phyloP scores from a whole-genome alignment of 2,113 vertebrate species.

The Mustelus asterias region DNA sequence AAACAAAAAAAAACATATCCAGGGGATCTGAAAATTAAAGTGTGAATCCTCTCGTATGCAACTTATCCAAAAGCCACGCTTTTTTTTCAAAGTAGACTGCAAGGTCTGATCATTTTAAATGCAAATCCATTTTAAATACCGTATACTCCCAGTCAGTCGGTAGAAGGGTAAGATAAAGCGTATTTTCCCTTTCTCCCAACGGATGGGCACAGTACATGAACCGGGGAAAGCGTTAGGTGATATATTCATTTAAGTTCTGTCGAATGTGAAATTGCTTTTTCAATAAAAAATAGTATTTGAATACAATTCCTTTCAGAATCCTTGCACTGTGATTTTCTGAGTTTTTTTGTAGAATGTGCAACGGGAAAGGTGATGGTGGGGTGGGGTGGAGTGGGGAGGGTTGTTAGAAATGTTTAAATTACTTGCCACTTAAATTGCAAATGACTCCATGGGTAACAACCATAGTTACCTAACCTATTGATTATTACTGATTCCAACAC shows the following conservation, averaged over 20 bases:
- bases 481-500: not conserved
- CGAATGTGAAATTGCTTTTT: not conserved
- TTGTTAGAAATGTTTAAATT: not conserved
- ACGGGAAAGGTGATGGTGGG: not conserved
- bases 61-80: too few species aligned
- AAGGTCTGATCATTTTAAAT: not conserved
- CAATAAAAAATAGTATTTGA: not conserved
- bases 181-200: not conserved
- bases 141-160: not conserved
- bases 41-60: not conserved
- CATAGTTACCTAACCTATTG: not conserved
- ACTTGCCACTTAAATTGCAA: not conserved
- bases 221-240: not conserved
- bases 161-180: not conserved
- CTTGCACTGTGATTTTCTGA: not conserved
- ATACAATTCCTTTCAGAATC: not conserved
- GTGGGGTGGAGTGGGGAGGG: too few species aligned
- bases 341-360: not conserved
- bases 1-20: not conserved
- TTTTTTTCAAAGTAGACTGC: not conserved
- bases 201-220: not conserved
- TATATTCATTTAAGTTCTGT: not conserved
- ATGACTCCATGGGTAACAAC: not conserved
- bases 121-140: not conserved
- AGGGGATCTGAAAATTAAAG: not conserved